Evolutionary conservation across 2,888 invertebrate species (phyloP), one percentile per base, ranked within the genome.

Genomic region (Falcaria lacertinaria): DNA sequence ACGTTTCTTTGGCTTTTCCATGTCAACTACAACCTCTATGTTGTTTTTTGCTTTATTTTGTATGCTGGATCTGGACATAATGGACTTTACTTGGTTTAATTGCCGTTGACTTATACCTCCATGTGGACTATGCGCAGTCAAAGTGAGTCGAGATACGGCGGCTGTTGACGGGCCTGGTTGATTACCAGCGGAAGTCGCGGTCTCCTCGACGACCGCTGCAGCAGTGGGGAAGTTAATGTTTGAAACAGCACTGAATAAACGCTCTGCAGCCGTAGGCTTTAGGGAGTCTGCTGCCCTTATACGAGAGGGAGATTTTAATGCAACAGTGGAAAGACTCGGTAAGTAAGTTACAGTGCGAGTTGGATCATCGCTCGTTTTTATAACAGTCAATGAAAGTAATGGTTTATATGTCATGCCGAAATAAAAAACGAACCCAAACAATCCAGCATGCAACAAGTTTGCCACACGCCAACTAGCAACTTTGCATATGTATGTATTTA

Each of bases 261-360:
- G 49, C 48, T 79, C 77, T 4, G 76, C 60, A 11, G 61, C 59
- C 15, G 71, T 69, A 28, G 78, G 63, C 28, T 28, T 28, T 28
- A 28, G 11, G 8, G 28, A 11, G 28, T 28, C 16, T 56, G 45
- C 52, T 64, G 42, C 41, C 46, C 55, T 69, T n/a, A 57, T 43
- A 8, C 57, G 55, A n/a, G 77, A 69, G 22, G 62, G 41, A 37
- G 64, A 22, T 47, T 57, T 64, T 28, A 74, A 33, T 17, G 41
- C 60, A 42, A 64, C 64, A 34, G 69, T 57, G 25, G 78, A 66
- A 47, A 86, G 49, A 52, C 67, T 88, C 39, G 88, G 88, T 52
- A 89, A 72, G 60, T 80, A 88, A 6, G 85, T 80, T 4, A 87
- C 79, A 14, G 86, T 86, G 32, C 76, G 74, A 17, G 79, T 81